Conservation (phyloP, 2,113 vertebrate species). For the Mormyrus lacerda region DNA sequence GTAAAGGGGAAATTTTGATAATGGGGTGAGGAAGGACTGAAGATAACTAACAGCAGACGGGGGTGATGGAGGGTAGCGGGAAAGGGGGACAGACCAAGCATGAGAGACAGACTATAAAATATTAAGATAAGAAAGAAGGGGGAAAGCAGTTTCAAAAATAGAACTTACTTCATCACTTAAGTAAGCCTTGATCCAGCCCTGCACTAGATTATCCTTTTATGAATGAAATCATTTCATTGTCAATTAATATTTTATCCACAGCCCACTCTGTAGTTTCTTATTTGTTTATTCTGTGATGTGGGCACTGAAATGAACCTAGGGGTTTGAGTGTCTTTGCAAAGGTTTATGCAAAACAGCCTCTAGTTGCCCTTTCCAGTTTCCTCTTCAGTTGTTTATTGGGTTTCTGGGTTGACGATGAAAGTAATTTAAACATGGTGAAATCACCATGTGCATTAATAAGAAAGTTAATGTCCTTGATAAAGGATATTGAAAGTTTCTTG, state of each 20-base stretch:
- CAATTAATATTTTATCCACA: conserved; percentile 14
- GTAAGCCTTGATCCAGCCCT: conserved; percentile 14
- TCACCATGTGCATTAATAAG: not conserved
- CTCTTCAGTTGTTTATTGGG: conserved; percentile 6
- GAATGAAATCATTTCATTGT: conserved; percentile 17
- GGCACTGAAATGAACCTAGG: not conserved
- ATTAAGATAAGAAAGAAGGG: conserved; percentile 14
- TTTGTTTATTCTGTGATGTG: not conserved
- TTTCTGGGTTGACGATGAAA: conserved; percentile 10
- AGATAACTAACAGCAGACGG: not conserved
- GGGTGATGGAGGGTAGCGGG: not conserved
- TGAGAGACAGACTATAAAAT: not conserved
- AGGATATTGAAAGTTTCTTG: not conserved
- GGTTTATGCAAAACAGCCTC: not conserved
- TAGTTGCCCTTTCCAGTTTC: not conserved
- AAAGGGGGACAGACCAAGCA: not conserved
- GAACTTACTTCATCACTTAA: conserved; percentile 22
- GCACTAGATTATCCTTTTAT: conserved; percentile 16
- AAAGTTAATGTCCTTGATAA: not conserved
- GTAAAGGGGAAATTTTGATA: not conserved
- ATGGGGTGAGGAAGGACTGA: not conserved
- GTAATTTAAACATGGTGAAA: not conserved
- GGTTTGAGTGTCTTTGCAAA: not conserved
- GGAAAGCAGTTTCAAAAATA: conserved; percentile 11
- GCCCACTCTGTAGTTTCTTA: not conserved